Base-by-base conservation (phyloP, 2,113 vertebrate species). In the Grammomys dolichurus region DNA sequence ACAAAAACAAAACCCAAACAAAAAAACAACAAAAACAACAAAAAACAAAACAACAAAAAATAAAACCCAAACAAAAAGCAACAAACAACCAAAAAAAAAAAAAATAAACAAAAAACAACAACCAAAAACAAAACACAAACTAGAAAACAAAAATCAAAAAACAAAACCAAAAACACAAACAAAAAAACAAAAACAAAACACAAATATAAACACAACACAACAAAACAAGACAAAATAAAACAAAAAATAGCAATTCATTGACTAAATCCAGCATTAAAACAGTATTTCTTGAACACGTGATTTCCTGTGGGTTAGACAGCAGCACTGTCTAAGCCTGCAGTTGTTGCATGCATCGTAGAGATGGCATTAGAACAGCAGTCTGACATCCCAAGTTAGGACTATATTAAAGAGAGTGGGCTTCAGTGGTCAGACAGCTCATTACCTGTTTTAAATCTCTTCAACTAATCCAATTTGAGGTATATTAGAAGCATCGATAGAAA, bases 191-290 rank as follows among this genome's bases (percentile, higher is more conserved):
- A 51, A 51, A 51, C 9, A 51, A 51, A 51, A 51, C 10, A 51
- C 51, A 51, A 51, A 56, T 14, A 56, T 17, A 56, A 58, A 58
- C 16, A 5, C 48, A 51, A 51, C 48, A 51, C 17, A 58, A 17
- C 16, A 58, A 60, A 19, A 60, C 19, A 60, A 20, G 19, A 17
- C 17, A 20, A 60, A 60, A 60, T 19, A 14, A 73, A n/a, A 73
- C n/a, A n/a, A 17, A 54, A 51, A 51, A 54, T 8, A 87, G 91
- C 46, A 95, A 85, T 92, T 94, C 94, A 87, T 81, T 97, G 89
- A 92, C 80, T 96, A 96, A 95, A 96, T 94, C 87, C 69, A 95
- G 86, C 95, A 97, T 89, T 0, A 33, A 93, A 93, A 96, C 33
- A 89, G 73, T 54, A 56, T 58, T 28, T 31, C 10, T 26, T 85